Evolutionary conservation across 1,140 invertebrate genomes (phyloP).

Genomic region (Drosophila melanica): DNA sequence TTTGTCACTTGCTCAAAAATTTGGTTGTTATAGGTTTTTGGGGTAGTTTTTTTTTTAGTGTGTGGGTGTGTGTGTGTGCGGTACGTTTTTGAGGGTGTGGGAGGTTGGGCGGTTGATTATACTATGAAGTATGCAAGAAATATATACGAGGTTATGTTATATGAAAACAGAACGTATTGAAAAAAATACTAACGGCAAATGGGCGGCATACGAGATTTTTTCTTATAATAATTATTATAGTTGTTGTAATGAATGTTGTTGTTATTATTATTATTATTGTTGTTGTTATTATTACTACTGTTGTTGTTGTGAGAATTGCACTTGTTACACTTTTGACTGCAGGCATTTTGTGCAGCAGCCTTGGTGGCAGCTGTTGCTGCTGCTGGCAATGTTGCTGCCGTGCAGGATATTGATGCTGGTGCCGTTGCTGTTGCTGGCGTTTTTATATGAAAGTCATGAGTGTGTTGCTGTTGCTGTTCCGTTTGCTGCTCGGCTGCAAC

Average conservation of each 20-base stretch:
- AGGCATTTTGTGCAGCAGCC: slow-evolving; percentile 39
- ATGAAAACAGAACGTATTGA: slow-evolving; percentile 40
- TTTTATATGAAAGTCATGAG: slow-evolving; percentile 27
- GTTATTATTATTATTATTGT: slow-evolving; percentile 68
- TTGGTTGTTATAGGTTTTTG: slow-evolving; percentile 12
- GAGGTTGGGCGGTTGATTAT: background rate
- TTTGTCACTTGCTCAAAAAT: slow-evolving; percentile 37
- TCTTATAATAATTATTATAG: slow-evolving; percentile 83
- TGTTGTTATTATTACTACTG: slow-evolving; percentile 65
- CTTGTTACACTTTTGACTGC: slow-evolving; percentile 77
- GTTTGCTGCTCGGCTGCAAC: slow-evolving; percentile 12
- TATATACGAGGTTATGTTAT: slow-evolving; percentile 18
- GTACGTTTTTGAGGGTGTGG: background rate
- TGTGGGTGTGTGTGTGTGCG: slow-evolving; percentile 16
- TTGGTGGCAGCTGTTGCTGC: background rate
- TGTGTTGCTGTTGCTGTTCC: slow-evolving; percentile 18
- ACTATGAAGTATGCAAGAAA: slow-evolving; percentile 20
- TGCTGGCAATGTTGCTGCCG: slow-evolving; percentile 42
- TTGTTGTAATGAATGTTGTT: slow-evolving; percentile 83
- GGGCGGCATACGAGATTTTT: slow-evolving; percentile 83
- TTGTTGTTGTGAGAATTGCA: slow-evolving; percentile 65
- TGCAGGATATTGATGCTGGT: slow-evolving; percentile 21
- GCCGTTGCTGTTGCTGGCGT: slow-evolving; percentile 30
- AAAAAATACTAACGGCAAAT: slow-evolving; percentile 83
- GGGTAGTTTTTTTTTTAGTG: slow-evolving; percentile 7